These are phyloP conservation scores for Cyprinus carpio DNA, from an alignment of 2,113 vertebrate species.

Conservation along the genomic window DNA sequence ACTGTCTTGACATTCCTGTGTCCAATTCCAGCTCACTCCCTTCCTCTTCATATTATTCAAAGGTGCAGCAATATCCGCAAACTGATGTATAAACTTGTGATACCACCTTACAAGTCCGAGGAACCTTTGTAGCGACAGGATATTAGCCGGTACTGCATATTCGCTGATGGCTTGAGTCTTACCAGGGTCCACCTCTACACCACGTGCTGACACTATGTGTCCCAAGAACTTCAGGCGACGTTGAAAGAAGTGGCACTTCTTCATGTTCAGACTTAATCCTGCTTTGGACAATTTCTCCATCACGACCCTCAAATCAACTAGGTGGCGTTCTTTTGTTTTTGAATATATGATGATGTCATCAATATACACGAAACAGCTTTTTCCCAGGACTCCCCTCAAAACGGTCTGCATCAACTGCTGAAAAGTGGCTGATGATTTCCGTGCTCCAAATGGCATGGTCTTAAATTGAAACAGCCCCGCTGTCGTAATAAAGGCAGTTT, in stretches of 20 bases:
- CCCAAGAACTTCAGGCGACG: too few relatives aligned
- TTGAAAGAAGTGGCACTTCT: too few relatives aligned
- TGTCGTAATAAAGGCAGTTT: neutral
- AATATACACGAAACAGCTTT: too few relatives aligned
- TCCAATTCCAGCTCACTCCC: too few relatives aligned
- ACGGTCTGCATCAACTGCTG: neutral
- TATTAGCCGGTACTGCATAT: neutral
- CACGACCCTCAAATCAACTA: too few relatives aligned
- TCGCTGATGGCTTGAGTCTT: neutral
- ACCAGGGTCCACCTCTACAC: neutral
- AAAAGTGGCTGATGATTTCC: neutral
- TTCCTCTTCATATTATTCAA: too few relatives aligned
- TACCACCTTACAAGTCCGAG: neutral
- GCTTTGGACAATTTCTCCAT: too few relatives aligned
- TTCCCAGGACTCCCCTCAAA: neutral
- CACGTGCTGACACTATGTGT: too few relatives aligned
- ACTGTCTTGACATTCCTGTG: neutral
- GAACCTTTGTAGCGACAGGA: neutral
- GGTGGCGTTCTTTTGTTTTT: too few relatives aligned
- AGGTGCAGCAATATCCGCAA: too few relatives aligned
- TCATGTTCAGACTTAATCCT: too few relatives aligned
- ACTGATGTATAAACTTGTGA: neutral
- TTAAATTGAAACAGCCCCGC: neutral
- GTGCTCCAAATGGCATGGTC: neutral
- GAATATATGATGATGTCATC: too few relatives aligned